A percentile compares a stretch with the other conserved stretches of the same genome.
phyloP scores from a whole-genome alignment of 1,140 invertebrate species.

The Dermatophagoides farinae region DNA sequence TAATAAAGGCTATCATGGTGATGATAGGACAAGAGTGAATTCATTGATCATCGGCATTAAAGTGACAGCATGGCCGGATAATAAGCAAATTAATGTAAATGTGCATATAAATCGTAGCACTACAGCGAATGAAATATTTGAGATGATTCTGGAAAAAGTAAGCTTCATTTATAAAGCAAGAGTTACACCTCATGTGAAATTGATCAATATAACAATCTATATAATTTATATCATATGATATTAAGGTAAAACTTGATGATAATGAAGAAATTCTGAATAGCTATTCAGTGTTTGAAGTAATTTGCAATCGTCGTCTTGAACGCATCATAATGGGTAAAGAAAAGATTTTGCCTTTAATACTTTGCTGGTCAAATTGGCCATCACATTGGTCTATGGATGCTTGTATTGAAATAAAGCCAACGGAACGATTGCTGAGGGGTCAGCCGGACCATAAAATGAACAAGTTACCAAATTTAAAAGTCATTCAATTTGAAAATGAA shows the following conservation, averaged over 20 bases:
- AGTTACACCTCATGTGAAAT: background rate
- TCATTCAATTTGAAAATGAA: no score
- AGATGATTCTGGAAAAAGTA: conserved; percentile 9
- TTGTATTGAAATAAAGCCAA: background rate
- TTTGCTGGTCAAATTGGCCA: background rate
- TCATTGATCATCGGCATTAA: conserved; percentile 3
- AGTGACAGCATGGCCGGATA: background rate
- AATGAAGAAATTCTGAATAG: background rate
- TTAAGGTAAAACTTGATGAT: background rate
- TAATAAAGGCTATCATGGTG: background rate
- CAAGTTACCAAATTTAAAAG: no score
- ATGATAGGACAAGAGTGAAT: background rate
- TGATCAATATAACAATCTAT: background rate
- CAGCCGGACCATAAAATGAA: background rate
- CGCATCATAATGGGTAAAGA: background rate
- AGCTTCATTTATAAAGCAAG: background rate
- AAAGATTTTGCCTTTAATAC: background rate
- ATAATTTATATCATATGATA: background rate
- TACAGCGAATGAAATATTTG: conserved; percentile 3
- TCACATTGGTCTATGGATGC: background rate
- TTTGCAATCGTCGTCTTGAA: conserved; percentile 1
- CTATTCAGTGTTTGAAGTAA: background rate
- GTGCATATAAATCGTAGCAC: conserved; percentile 7
- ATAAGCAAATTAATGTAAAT: background rate
- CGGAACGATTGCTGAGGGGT: no score